These are phyloP conservation scores for Drosophila baimaii DNA, from an alignment of 1,140 invertebrate genomes.

Conservation along the genomic window DNA sequence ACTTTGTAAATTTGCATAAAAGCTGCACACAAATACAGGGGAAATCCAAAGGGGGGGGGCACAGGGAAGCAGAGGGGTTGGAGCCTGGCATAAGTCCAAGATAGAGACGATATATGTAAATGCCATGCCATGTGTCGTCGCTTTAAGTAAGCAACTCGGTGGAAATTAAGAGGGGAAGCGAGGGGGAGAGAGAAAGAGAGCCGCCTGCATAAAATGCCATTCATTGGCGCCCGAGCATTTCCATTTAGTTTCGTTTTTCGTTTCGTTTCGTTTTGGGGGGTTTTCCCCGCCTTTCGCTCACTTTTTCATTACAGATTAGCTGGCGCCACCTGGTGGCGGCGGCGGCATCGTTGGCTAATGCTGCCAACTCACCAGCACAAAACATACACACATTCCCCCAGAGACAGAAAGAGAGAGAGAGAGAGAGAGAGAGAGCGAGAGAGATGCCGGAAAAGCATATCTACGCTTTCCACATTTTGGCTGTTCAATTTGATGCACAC, in stretches of 20 bases:
- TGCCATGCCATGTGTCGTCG: conserved; percentile 76
- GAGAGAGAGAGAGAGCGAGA: neutral
- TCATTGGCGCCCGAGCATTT: conserved; percentile 62
- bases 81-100: conserved; percentile 75
- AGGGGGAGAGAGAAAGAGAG: neutral
- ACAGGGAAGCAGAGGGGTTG: neutral
- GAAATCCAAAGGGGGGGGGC: neutral
- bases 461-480: conserved; percentile 64
- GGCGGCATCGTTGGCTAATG: conserved; percentile 18
- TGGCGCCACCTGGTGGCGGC: conserved; percentile 40
- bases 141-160: conserved; percentile 59
- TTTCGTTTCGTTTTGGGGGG: conserved; percentile 8
- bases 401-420: conserved; percentile 1
- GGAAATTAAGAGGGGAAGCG: conserved; percentile 25
- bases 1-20: conserved; percentile 84
- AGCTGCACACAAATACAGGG: conserved; percentile 59
- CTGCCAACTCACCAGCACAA: conserved; percentile 18
- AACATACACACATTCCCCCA: neutral
- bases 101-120: conserved; percentile 81
- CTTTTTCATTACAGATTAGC: conserved; percentile 53
- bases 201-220: conserved; percentile 66
- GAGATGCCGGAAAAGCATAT: conserved; percentile 31
- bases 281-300: conserved; percentile 19
- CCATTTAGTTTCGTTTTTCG: conserved; percentile 58
- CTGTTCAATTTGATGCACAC: conserved; percentile 72